A percentile compares a stretch with the other conserved stretches of the same genome.
These are phyloP conservation scores for Montipora capitata DNA, from an alignment of 92 coral and sea anemone species.

Conservation along the genomic window DNA sequence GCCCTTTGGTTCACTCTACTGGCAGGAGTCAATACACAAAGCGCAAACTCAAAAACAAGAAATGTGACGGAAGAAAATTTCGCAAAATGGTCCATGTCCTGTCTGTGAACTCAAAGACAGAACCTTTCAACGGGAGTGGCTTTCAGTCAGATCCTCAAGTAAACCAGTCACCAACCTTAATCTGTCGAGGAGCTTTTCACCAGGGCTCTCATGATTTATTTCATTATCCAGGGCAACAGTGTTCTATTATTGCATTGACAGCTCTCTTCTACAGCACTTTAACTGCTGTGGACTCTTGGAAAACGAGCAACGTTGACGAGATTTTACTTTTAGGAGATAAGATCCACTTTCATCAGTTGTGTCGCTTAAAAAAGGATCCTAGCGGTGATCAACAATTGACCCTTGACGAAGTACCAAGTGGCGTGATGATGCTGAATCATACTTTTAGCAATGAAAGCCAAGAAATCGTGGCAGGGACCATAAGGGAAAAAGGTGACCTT, in stretches of 20 bases:
- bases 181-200: slow-evolving; percentile 5
- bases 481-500: neutral
- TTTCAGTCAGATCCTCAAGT: neutral
- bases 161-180: neutral
- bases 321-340: slow-evolving; percentile 20
- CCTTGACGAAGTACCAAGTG: slow-evolving; percentile 24
- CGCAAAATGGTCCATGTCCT: neutral
- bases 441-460: neutral
- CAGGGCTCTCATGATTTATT: neutral
- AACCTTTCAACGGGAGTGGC: neutral
- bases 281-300: neutral
- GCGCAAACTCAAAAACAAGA: slow-evolving; percentile 1
- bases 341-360: slow-evolving; percentile 3
- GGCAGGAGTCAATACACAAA: slow-evolving; percentile 1
- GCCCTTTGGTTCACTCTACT: neutral
- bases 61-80: slow-evolving; percentile 22
- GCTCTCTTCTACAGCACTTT: neutral
- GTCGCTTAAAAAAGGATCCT: neutral
- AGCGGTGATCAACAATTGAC: neutral
- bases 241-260: neutral
- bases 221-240: slow-evolving; percentile 21
- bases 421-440: neutral
- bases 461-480: slow-evolving; percentile 13
- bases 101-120: neutral
- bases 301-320: neutral